Percentiles rank a stretch among this genome's conserved stretches.
These are phyloP conservation scores for Euura saliciscinereae DNA, from an alignment of 1,140 invertebrate species.

Conservation along the genomic window DNA sequence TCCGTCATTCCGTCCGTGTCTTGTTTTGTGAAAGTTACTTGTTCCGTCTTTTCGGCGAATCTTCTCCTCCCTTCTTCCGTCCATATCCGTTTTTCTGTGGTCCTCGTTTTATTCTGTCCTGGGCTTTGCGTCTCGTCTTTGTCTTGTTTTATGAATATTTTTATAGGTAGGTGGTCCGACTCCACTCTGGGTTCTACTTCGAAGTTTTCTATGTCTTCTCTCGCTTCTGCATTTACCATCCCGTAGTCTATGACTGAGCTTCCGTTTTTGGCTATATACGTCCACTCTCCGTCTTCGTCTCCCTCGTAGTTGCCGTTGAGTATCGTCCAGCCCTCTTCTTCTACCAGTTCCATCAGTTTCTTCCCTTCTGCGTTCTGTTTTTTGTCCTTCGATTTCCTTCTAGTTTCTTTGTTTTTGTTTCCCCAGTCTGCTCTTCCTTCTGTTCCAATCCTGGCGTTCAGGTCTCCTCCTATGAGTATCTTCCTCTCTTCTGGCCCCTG, in stretches of 20 bases:
- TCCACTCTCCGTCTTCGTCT: conserved; percentile 8
- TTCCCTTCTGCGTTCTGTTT: background rate
- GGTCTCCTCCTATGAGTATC: too few species aligned
- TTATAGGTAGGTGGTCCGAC: conserved; percentile 6
- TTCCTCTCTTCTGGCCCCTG: too few species aligned
- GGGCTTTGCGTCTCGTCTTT: conserved; percentile 2
- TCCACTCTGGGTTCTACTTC: conserved; percentile 10
- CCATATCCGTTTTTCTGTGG: background rate
- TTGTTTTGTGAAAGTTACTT: background rate
- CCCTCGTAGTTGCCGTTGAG: conserved; percentile 12
- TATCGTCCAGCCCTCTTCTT: conserved; percentile 10
- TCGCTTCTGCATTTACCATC: conserved; percentile 8
- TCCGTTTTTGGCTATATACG: too few species aligned
- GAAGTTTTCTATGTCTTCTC: conserved; percentile 9
- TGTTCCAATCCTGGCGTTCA: too few species aligned
- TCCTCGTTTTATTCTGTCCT: too few species aligned
- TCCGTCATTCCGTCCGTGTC: background rate
- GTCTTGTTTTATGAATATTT: background rate
- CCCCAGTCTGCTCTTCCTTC: background rate
- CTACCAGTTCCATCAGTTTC: background rate
- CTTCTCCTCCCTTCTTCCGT: conserved; percentile 10
- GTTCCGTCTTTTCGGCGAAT: conserved; percentile 1
- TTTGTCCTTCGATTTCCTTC: conserved; percentile 8
- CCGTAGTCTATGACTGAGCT: conserved; percentile 12
- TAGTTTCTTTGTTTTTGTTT: background rate